Percentiles rank a stretch among this genome's conserved stretches.
These are phyloP conservation scores for Magallana angulata DNA, from an alignment of 1,140 invertebrate genomes.

Conservation along the genomic window DNA sequence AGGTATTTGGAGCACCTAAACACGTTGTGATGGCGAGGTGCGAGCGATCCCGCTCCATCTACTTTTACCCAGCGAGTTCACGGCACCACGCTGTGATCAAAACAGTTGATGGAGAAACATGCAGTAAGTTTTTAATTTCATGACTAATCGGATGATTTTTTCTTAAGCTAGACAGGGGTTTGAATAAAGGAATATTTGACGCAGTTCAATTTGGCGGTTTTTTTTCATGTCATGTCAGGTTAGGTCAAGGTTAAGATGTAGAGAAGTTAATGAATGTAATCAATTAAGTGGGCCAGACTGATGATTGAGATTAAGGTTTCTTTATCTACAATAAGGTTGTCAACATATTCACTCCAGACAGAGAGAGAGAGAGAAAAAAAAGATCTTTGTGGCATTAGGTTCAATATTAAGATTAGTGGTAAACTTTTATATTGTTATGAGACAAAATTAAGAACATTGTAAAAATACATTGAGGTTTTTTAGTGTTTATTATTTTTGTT, in stretches of 20 bases:
- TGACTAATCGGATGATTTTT: constrained; percentile 12
- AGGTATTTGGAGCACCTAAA: neutral
- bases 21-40: too few relatives aligned
- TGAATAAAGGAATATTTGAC: constrained; percentile 13
- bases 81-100: too few relatives aligned
- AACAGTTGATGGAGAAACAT: too few relatives aligned
- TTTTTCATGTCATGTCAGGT: neutral
- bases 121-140: neutral
- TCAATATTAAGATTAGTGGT: constrained; percentile 1
- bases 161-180: neutral
- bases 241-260: constrained; percentile 6
- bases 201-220: constrained; percentile 20
- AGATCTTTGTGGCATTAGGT: neutral
- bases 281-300: constrained; percentile 3
- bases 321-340: constrained; percentile 1
- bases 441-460: constrained; percentile 9
- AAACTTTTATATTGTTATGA: neutral
- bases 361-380: neutral
- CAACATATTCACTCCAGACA: neutral
- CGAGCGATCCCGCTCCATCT: too few relatives aligned
- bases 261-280: neutral
- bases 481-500: neutral
- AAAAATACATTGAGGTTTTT: neutral
- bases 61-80: too few relatives aligned
- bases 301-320: constrained; percentile 1